Conservation (phyloP, 2,113 vertebrate genomes). For the Mugil cephalus region DNA sequence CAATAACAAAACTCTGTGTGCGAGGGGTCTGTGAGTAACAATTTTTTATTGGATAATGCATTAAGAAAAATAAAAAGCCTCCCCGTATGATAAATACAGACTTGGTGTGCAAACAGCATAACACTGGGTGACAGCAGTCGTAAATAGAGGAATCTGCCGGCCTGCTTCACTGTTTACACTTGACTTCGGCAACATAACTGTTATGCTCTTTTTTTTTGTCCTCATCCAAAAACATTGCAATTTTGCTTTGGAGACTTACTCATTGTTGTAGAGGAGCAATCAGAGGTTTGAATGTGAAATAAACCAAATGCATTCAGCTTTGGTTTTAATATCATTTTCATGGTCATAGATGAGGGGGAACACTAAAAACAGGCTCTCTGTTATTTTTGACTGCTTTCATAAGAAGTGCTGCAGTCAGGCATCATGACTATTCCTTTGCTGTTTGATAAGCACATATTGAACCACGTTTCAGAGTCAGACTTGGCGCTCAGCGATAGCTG, state of each 20-base stretch:
- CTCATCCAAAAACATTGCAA: not conserved
- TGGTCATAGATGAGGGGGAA: not conserved
- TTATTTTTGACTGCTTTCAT: slow-evolving; percentile 1
- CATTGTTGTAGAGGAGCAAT: not conserved
- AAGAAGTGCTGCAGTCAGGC: slow-evolving; percentile 9
- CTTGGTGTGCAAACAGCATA: too few species aligned
- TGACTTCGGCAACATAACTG: not conserved
- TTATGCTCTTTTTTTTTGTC: not conserved
- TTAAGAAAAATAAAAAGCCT: too few species aligned
- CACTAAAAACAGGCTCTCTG: not conserved
- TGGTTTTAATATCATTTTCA: not conserved
- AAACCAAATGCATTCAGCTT: not conserved
- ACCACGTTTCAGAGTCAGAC: not conserved
- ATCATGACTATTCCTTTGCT: slow-evolving; percentile 9
- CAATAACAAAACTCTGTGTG: too few species aligned
- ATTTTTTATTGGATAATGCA: too few species aligned
- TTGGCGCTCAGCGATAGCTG: not conserved
- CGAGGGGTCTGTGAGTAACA: too few species aligned
- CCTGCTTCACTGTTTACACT: not conserved
- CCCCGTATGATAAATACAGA: too few species aligned
- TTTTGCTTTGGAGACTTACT: not conserved
- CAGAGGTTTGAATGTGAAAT: not conserved
- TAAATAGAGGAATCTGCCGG: not conserved
- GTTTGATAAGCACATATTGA: not conserved
- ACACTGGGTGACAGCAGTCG: not conserved